Base-by-base conservation (phyloP, 2,888 invertebrate genomes). In the Allophyes oxyacanthae region DNA sequence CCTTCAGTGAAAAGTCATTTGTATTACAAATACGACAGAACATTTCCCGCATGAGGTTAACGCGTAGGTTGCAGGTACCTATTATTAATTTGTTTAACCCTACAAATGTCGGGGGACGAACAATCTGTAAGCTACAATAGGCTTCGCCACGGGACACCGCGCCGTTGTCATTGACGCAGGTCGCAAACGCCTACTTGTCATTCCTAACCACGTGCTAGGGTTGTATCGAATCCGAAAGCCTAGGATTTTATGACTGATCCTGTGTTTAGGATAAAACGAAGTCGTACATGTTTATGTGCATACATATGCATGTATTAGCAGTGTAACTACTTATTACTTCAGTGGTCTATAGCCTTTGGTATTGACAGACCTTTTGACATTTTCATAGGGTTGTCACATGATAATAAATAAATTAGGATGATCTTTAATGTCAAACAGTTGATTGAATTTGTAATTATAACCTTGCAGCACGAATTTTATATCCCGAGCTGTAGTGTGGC, bases 51-150 rank as follows among this genome's bases (percentile, higher is more conserved):
- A 44, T 41, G 46, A 26, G 11, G 38, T 37, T 26, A 32, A 49
- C 41, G 28, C 45, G 20, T 51, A 41, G 55, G 49, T 66, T n/a
- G n/a, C n/a, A n/a, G n/a, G 46, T 48, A 70, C 33, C 42, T 60
- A 70, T 55, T 67, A 51, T 66, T 63, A 66, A 72, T 68, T 61
- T 59, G 67, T 48, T 60, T 60, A 68, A 68, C 59, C 64, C 40
- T 14, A 70, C 61, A 64, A 74, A 70, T 55, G 64, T 25, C 44
- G 45, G 41, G 44, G 34, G 65, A 64, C 55, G 57, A 32, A 41
- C 59, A 75, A 63, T 75, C 65, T 68, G 62, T 60, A 43, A 67
- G 44, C 46, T 44, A 72, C 72, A 72, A 75, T 63, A 28, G 60
- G 56, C 51, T 44, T 59, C 58, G 26, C 61, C 55, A 42, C 54